Percentiles rank a stretch among this genome's conserved stretches.
These are phyloP conservation scores for Setophaga coronata DNA, from an alignment of 2,113 vertebrate species.

Conservation along the genomic window DNA sequence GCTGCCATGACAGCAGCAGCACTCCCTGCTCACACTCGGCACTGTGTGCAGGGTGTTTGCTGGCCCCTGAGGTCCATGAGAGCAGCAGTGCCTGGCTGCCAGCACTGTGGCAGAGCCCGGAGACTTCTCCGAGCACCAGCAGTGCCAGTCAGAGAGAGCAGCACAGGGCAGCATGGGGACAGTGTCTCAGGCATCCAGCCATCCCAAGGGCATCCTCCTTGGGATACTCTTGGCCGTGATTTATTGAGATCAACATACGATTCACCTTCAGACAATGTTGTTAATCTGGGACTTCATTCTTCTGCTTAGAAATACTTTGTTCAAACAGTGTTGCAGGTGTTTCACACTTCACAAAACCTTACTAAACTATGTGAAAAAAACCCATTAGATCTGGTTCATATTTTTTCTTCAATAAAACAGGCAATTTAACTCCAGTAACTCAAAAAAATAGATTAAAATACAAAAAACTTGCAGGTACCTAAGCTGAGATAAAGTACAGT, in stretches of 20 bases:
- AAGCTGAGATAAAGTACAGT: not conserved
- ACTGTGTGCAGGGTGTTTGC: not conserved
- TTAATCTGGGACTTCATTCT: not conserved
- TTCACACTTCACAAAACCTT: not conserved
- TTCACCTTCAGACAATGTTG: not conserved
- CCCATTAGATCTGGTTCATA: not conserved
- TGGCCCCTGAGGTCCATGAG: not conserved
- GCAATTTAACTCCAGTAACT: not conserved
- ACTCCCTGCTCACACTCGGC: accelerated
- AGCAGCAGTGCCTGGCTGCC: not conserved
- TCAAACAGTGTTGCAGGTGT: not conserved
- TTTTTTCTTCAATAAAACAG: not conserved
- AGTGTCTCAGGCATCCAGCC: not conserved
- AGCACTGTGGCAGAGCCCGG: not conserved
- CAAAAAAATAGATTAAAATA: not conserved
- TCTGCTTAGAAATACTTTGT: not conserved
- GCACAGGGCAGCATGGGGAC: not conserved
- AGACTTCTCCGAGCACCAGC: not conserved
- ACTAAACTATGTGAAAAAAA: not conserved
- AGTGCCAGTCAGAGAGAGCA: not conserved
- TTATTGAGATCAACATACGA: not conserved
- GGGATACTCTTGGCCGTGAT: not conserved
- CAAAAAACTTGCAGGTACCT: not conserved
- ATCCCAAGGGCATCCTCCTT: too few species aligned
- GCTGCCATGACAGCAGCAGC: not conserved